These are phyloP conservation scores for Rosalia funebris DNA, from an alignment of 2,888 invertebrate species.

Conservation along the genomic window DNA sequence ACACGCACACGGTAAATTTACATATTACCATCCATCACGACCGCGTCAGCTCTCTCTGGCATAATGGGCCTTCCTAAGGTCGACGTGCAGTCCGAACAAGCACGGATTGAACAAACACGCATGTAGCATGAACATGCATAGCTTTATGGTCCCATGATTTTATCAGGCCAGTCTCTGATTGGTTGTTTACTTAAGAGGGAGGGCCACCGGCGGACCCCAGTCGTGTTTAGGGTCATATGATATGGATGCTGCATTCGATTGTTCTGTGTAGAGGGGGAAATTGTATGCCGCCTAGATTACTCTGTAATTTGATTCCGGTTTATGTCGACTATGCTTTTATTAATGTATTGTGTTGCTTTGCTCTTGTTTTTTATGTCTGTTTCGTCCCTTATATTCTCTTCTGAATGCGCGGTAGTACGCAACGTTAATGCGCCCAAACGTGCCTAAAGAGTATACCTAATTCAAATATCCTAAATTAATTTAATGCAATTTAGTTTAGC, in stretches of 20 bases:
- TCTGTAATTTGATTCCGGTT: constrained; percentile 46
- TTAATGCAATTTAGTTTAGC: too few species aligned
- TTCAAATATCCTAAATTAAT: too few species aligned
- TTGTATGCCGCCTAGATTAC: constrained; percentile 39
- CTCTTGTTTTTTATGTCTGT: constrained; percentile 12
- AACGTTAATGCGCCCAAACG: too few species aligned
- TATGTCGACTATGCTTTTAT: constrained; percentile 36
- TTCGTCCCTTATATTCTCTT: not conserved
- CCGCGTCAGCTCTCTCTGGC: constrained; percentile 3
- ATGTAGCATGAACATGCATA: constrained; percentile 62
- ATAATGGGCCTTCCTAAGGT: constrained; percentile 17
- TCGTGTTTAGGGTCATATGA: constrained; percentile 53
- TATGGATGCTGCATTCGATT: constrained; percentile 56
- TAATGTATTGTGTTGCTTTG: constrained; percentile 36
- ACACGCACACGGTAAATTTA: constrained; percentile 40
- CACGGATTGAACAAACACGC: constrained; percentile 55
- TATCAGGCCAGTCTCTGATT: constrained; percentile 64
- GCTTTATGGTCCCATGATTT: constrained; percentile 65
- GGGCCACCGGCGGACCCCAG: constrained; percentile 53
- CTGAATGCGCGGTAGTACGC: not conserved
- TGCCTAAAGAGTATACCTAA: too few species aligned
- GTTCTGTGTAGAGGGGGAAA: constrained; percentile 39
- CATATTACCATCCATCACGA: constrained; percentile 25
- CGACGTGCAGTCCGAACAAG: constrained; percentile 36
- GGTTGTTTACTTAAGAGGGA: constrained; percentile 64